Base-by-base conservation (phyloP, 1,140 invertebrate genomes). In the Arctopsyche grandis region DNA sequence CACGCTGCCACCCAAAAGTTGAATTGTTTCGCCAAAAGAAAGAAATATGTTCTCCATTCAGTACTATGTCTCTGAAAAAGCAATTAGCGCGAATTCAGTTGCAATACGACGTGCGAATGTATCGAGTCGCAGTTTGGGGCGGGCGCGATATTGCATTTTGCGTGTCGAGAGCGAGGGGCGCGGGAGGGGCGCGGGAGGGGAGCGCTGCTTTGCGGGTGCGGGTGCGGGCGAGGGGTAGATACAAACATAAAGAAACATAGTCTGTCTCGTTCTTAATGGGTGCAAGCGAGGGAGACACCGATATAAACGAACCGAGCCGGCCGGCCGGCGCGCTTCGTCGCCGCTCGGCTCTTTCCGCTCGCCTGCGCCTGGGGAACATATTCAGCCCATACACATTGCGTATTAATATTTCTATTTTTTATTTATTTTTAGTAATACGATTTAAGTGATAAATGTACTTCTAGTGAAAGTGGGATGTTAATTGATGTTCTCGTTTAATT, bases 301-400 rank as follows among this genome's bases (percentile, higher is more conserved):
- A 44, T 66, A 66, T 29, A 66, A 66, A 66, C 63, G 63, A 66
- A 48, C 69, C 66, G 66, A 44, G 14, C 1, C 12, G 24, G 9
- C 14, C 69, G 38, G 29, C 69, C 38, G 38, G 38, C 38, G 29
- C 69, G 44, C 69, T 71, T 46, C 69, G 38, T 5, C 69, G 4
- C 0, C 14, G 1, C 26, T 69, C 66, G 60, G 60, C 24, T 24
- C 5, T 26, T 10, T 66, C 14, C 69, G 22, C 26, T 29, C 43
- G 69, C 24, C 26, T 48, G 29, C 38, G 38, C n/a, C 43, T 46
- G 43, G 69, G 69, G 44, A 71, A 48, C 22, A 14, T n/a, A 38
- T 38, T 9, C 3, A 1, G 38, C 69, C 38, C 69, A 16, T 48
- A 46, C 69, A 66, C 63, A n/a, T 12, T 66, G 24, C 63, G 63